Evolutionary conservation across 1,140 invertebrate species (phyloP).

Genomic region (Amyelois transitella): DNA sequence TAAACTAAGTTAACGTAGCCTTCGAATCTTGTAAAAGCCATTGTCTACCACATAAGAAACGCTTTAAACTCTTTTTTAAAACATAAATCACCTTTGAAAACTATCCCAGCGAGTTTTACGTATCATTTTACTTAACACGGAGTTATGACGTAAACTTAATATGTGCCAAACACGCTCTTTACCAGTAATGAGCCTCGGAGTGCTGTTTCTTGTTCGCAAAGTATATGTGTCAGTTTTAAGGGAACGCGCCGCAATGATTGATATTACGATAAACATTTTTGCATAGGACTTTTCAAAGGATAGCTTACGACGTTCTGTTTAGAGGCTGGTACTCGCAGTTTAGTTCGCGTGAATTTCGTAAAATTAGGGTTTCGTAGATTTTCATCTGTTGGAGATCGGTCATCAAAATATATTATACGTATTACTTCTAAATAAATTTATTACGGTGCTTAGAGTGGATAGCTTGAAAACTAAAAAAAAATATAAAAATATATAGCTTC

Average conservation of each 20-base stretch:
- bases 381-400: too few species aligned
- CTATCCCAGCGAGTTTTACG: slow-evolving; percentile 15
- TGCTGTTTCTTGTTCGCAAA: slow-evolving; percentile 55
- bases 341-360: too few species aligned
- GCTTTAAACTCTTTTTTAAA: not conserved
- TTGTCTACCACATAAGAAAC: not conserved
- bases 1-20: too few species aligned
- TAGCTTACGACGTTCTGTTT: too few species aligned
- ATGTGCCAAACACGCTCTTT: slow-evolving; percentile 45
- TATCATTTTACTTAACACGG: slow-evolving; percentile 23
- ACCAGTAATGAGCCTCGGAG: slow-evolving; percentile 52
- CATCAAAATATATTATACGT: too few species aligned
- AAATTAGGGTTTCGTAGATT: too few species aligned
- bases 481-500: too few species aligned
- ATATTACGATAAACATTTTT: not conserved
- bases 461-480: too few species aligned
- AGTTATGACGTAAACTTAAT: slow-evolving; percentile 22
- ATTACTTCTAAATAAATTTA: too few species aligned
- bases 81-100: not conserved
- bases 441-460: too few species aligned
- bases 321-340: too few species aligned
- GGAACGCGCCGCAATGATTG: not conserved
- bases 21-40: too few species aligned
- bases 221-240: slow-evolving; percentile 31
- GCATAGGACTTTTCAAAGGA: not conserved